phyloP scores from a whole-genome alignment of 2,797 vertebrate species.

The Emys orbicularis region DNA sequence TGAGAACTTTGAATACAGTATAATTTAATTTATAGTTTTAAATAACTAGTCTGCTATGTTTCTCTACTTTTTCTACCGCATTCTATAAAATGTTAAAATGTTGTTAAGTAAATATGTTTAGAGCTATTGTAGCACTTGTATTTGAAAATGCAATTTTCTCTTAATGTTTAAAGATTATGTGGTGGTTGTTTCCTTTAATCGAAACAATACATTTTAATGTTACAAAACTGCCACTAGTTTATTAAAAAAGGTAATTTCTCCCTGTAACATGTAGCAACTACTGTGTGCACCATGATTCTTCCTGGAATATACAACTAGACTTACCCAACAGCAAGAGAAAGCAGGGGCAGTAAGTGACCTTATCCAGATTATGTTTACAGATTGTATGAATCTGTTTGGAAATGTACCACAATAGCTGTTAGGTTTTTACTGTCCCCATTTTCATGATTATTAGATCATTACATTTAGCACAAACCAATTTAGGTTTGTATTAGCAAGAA shows the following conservation, averaged over 20 bases:
- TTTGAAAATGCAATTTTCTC: constrained; percentile 66
- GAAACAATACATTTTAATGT: constrained; percentile 75
- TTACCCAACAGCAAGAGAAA: background rate
- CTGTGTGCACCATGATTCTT: background rate
- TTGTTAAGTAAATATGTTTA: constrained; percentile 6
- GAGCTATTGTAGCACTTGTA: background rate
- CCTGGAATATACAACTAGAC: background rate
- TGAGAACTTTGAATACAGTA: constrained; percentile 21
- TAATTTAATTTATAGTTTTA: constrained; percentile 53
- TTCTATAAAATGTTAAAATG: constrained; percentile 2
- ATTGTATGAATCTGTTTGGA: constrained; percentile 33
- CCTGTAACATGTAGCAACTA: background rate
- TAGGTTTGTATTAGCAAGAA: constrained; percentile 66
- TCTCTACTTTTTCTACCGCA: background rate
- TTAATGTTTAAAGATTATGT: constrained; percentile 67
- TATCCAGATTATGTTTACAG: constrained; percentile 16
- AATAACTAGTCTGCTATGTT: background rate
- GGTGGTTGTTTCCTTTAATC: constrained; percentile 72
- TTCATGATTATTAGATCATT: constrained; percentile 71
- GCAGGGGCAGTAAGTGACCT: background rate
- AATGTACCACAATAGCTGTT: constrained; percentile 50
- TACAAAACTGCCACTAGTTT: constrained; percentile 51
- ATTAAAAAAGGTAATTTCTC: constrained; percentile 60
- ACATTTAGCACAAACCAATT: constrained; percentile 69
- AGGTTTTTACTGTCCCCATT: constrained; percentile 50